Evolutionary conservation across 2,113 vertebrate genomes (phyloP).

Genomic region (Pantherophis guttatus): DNA sequence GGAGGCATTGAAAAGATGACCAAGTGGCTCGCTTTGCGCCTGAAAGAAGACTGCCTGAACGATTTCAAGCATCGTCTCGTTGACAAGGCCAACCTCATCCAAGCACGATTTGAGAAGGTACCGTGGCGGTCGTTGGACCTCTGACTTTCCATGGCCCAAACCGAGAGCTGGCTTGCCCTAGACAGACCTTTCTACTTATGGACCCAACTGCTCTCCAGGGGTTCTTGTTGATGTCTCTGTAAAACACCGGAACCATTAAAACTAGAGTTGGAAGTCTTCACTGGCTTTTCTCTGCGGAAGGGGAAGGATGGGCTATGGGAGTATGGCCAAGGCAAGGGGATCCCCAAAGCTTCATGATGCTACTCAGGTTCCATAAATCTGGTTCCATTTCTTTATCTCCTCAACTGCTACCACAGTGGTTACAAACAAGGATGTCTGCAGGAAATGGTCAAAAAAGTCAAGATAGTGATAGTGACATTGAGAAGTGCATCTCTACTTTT

Average conservation of each 20-base stretch:
- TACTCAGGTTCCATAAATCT: not conserved
- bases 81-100: conserved; percentile 74
- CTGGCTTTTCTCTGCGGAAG: not conserved
- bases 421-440: not conserved
- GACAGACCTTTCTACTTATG: too few species aligned
- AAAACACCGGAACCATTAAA: not conserved
- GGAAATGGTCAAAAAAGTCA: not conserved
- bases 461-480: not conserved
- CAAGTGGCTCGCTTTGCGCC: conserved; percentile 50
- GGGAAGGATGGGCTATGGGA: not conserved
- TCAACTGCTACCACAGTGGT: not conserved
- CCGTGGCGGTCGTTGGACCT: not conserved
- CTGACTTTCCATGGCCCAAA: not conserved
- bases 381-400: not conserved
- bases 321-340: not conserved
- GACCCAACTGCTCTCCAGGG: not conserved
- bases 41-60: conserved; percentile 70
- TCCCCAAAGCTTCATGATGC: not conserved
- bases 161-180: not conserved
- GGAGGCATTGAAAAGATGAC: conserved; percentile 59
- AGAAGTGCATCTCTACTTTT: not conserved
- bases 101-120: conserved; percentile 78
- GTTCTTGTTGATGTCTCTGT: not conserved
- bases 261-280: not conserved
- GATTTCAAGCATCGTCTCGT: conserved; percentile 70